Percentiles rank a stretch among this genome's conserved stretches.
Evolutionary conservation across 1,140 invertebrate genomes (phyloP).

Genomic region (Drosophila mauritiana): DNA sequence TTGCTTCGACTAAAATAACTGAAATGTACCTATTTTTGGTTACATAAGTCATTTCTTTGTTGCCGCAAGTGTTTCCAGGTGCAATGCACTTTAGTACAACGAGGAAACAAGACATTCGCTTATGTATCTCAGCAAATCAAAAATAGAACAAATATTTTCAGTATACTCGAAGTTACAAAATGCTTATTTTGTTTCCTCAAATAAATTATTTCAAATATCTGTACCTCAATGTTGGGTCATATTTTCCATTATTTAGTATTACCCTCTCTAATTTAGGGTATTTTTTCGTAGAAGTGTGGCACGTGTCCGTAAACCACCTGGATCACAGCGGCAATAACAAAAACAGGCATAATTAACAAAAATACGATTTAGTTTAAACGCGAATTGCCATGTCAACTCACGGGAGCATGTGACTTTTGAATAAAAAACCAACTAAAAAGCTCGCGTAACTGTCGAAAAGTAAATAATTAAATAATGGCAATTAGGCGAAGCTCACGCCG

Average conservation of each 20-base stretch:
- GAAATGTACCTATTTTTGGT: constrained; percentile 7
- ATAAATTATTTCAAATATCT: not conserved
- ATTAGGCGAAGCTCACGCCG: constrained; percentile 38
- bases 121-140: too few relatives aligned
- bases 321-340: constrained; percentile 25
- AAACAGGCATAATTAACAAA: constrained; percentile 25
- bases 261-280: constrained; percentile 17
- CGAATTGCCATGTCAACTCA: constrained; percentile 62
- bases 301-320: constrained; percentile 31
- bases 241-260: not conserved
- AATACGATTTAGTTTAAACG: constrained; percentile 42
- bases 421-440: constrained; percentile 57
- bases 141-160: too few relatives aligned
- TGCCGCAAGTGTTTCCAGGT: constrained; percentile 28
- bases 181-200: too few relatives aligned
- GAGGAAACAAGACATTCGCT: constrained; percentile 2
- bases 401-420: constrained; percentile 63
- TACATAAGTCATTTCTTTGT: constrained; percentile 15
- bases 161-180: too few relatives aligned
- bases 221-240: not conserved
- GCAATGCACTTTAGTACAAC: constrained; percentile 19
- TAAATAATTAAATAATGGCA: constrained; percentile 64
- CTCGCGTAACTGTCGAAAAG: constrained; percentile 44
- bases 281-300: constrained; percentile 6
- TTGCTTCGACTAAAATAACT: constrained; percentile 10